Evolutionary conservation across 2,888 invertebrate species (phyloP).

Genomic region (Sarcophaga variegata): DNA sequence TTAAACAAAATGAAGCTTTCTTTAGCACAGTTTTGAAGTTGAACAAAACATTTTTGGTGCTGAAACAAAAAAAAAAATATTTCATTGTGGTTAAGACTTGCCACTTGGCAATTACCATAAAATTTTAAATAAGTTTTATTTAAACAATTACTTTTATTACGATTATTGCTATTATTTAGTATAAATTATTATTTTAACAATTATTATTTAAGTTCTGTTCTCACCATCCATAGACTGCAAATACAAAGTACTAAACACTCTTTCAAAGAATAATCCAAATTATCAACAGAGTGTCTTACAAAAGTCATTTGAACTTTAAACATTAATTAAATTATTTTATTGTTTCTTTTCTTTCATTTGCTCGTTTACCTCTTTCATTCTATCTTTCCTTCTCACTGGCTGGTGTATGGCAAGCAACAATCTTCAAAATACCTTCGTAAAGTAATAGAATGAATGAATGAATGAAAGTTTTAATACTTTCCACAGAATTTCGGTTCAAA

Average conservation of each 20-base stretch:
- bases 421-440: not conserved
- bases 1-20: no score
- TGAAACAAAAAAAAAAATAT: no score
- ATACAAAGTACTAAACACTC: conserved; percentile 5
- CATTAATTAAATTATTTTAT: conserved; percentile 69
- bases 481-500: conserved; percentile 44
- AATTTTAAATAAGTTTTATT: not conserved
- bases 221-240: not conserved
- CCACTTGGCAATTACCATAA: no score
- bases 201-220: conserved; percentile 10
- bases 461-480: conserved; percentile 55
- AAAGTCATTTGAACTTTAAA: conserved; percentile 66
- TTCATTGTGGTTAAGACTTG: no score
- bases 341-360: conserved; percentile 49
- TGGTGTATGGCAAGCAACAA: not conserved
- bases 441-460: not conserved
- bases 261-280: conserved; percentile 50
- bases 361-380: conserved; percentile 6
- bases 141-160: not conserved
- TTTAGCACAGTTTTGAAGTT: no score
- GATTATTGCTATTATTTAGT: not conserved
- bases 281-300: conserved; percentile 45
- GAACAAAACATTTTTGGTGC: no score
- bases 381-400: no score
- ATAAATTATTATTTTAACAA: conserved; percentile 30